These are phyloP conservation scores for Nothoprocta pentlandii DNA, from an alignment of 2,113 vertebrate species.

Conservation along the genomic window DNA sequence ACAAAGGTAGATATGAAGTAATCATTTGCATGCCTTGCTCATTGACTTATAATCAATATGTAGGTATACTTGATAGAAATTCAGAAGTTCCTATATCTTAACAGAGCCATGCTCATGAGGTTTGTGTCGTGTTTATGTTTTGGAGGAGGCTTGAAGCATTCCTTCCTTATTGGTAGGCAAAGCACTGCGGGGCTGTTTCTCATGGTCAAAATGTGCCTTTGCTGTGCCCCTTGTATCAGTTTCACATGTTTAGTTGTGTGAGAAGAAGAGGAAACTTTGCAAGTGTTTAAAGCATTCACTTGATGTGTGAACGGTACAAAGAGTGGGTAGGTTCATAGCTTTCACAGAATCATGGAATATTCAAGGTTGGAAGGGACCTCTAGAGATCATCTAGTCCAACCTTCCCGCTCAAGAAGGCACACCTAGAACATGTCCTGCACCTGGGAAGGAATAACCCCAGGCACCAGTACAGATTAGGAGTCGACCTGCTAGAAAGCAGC, in stretches of 20 bases:
- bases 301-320: neutral
- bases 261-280: neutral
- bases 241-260: neutral
- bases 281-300: neutral
- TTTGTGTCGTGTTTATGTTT: neutral
- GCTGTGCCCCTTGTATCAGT: neutral
- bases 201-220: neutral
- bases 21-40: neutral
- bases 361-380: no score
- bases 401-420: no score
- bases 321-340: neutral
- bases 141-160: neutral
- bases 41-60: neutral
- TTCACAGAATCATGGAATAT: no score
- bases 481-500: no score
- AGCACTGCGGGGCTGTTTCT: neutral
- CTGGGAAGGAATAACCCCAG: no score
- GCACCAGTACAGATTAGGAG: no score
- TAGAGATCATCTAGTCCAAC: no score
- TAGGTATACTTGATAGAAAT: neutral
- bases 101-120: neutral
- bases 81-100: neutral
- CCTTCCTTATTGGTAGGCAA: neutral
- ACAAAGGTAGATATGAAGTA: conserved; percentile 81
- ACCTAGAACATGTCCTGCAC: no score